Percentiles rank a stretch among this genome's conserved stretches.
Conservation (phyloP, 2,797 vertebrate species). For the Diplodus puntazzo region DNA sequence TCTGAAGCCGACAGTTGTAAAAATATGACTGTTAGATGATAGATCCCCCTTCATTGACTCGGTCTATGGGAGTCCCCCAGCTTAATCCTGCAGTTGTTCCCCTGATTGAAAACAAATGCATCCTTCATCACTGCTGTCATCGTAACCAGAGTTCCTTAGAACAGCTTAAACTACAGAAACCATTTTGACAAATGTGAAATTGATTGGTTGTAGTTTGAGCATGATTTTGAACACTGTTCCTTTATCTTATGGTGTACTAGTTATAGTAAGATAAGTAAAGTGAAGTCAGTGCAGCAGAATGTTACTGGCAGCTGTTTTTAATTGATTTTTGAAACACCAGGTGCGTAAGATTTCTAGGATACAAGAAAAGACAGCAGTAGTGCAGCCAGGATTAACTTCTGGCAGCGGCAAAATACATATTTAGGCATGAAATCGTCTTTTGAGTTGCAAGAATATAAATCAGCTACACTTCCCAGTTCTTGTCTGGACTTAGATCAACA, state of each 20-base stretch:
- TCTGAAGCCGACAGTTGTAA: slow-evolving; percentile 78
- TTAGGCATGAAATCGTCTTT: slow-evolving; percentile 26
- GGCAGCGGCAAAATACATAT: slow-evolving; percentile 20
- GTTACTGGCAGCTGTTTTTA: slow-evolving; percentile 33
- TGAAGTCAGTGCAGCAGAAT: slow-evolving; percentile 1
- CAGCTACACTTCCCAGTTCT: slow-evolving; percentile 29
- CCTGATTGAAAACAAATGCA: slow-evolving; percentile 72
- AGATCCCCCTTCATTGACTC: slow-evolving; percentile 45
- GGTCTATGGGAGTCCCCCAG: slow-evolving; percentile 22
- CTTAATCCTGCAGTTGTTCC: slow-evolving; percentile 79
- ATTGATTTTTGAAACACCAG: slow-evolving; percentile 4
- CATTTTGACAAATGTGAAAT: slow-evolving; percentile 6
- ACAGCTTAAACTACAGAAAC: slow-evolving; percentile 23
- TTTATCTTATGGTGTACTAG: slow-evolving; percentile 1
- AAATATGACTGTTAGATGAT: slow-evolving; percentile 67
- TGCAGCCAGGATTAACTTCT: slow-evolving; percentile 20
- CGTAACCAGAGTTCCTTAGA: slow-evolving; percentile 42
- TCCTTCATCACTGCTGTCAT: slow-evolving; percentile 57
- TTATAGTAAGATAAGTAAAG: slow-evolving; percentile 20
- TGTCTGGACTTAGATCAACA: slow-evolving; percentile 33
- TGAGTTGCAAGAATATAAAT: slow-evolving; percentile 9
- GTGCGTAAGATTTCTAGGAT: not conserved
- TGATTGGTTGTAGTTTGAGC: not conserved
- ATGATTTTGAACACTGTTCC: not conserved
- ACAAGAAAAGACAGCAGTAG: slow-evolving; percentile 18